Evolutionary conservation across 2,888 invertebrate species (phyloP), one percentile per base, ranked within the genome.

Genomic region (Zaprionus bogoriensis): DNA sequence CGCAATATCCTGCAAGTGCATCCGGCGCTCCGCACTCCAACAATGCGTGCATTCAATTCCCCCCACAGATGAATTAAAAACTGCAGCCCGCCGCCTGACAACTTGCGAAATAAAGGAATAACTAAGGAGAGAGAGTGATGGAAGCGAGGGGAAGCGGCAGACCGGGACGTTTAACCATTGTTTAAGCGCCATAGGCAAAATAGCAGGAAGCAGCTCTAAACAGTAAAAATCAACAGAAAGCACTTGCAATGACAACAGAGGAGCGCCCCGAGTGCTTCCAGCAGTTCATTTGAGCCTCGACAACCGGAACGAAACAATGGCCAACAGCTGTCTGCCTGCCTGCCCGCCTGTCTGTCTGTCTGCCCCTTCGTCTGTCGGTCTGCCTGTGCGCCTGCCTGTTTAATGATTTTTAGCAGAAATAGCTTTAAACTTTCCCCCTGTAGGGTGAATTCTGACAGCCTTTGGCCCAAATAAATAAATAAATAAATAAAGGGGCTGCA

Each of bases 1-100:
- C 73, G 71, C 75, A 71, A 74, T 74, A 73, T 74, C 73, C 75
- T 73, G 70, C 66, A 22, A 51, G 47, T 47, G 67, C 70, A 72
- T 72, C 74, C 72, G 48, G 72, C 74, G 17, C 32, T 14, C 32
- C 32, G 47, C 28, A 30, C 47, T 59, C 41, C 50, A 73, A 73
- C 73, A 73, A 73, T 74, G 73, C 71, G 73, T 73, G 67, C 71
- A 70, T 55, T 39, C 57, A 67, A 70, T 67, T 67, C 71, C 66
- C 71, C 66, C 67, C 47, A 59, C 52, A 74, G 73, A 71, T 59
- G 72, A 74, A 74, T 74, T 74, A 74, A 74, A 67, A 74, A 67
- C 72, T 55, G 59, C 72, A 70, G 67, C 51, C 55, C 53, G 44
- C 30, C 42, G 63, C 41, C 60, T 39, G 50, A 74, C 64, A 64